Conservation (phyloP, 1,140 invertebrate species). For the Scaptodrosophila lebanonensis region DNA sequence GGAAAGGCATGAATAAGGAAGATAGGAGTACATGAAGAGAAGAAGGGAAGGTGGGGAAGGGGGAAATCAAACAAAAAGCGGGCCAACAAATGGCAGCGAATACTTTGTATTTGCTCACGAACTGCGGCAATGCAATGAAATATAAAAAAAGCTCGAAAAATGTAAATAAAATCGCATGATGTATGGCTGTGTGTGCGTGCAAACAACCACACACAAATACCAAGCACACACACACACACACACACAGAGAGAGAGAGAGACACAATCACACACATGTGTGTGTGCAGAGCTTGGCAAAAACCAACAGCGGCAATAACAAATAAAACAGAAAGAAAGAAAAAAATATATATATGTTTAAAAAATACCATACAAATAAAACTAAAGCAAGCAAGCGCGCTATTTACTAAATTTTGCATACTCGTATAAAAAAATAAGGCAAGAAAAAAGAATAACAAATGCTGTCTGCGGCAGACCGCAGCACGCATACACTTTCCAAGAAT, state of each 20-base stretch:
- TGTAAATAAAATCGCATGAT: constrained; percentile 61
- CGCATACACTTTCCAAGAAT: too few relatives aligned
- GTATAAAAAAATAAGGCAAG: constrained; percentile 35
- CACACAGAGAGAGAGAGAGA: constrained; percentile 6
- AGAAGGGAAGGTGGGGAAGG: too few relatives aligned
- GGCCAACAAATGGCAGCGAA: too few relatives aligned
- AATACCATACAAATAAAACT: constrained; percentile 54
- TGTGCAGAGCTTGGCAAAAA: constrained; percentile 52
- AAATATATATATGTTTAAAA: too few relatives aligned
- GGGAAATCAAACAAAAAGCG: too few relatives aligned
- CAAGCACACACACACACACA: constrained; percentile 38
- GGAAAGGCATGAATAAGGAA: too few relatives aligned
- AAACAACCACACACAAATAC: constrained; percentile 38
- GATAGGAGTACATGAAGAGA: too few relatives aligned
- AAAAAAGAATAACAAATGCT: background rate
- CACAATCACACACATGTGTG: constrained; percentile 1
- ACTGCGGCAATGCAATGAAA: constrained; percentile 67
- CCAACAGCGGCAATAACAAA: constrained; percentile 55
- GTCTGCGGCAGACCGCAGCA: background rate
- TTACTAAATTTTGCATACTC: constrained; percentile 73
- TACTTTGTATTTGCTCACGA: constrained; percentile 60
- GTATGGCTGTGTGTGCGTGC: constrained; percentile 15
- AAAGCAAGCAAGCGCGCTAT: constrained; percentile 66
- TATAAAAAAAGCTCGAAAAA: constrained; percentile 61
- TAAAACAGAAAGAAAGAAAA: constrained; percentile 37